Base-by-base conservation (phyloP, 2,797 vertebrate genomes). In the Sebastes paucispinis region DNA sequence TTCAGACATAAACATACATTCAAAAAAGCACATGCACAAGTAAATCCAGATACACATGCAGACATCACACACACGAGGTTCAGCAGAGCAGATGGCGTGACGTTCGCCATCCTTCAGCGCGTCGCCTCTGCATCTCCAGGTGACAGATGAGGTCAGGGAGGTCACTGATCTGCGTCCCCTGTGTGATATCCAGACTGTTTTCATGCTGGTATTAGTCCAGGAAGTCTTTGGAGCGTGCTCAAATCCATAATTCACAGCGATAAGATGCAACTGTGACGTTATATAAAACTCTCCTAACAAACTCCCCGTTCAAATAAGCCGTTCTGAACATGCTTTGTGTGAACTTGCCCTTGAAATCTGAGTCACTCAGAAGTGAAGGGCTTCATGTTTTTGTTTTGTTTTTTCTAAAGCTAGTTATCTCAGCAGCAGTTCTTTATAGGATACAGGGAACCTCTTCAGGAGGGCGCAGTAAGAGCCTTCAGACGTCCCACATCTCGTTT, bases 41-140 rank as follows among this genome's bases (percentile, higher is more conserved):
- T 43, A 16, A 34, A 70, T 67, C 50, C 34, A 57, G 31, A 34
- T 32, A 20, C 47, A 70, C 64, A 69, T 34, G 24, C 65, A 69
- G 34, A 62, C 20, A 5, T 58, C 47, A 20, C 1, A 36, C 3
- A 16, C 39, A 31, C 55, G 29, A 43, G 43, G 67, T 83, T 76
- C 31, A 69, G 22, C 57, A 25, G 79, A 88, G 80, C 84, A 89
- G 86, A 84, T 89, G 85, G 79, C 12, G 8, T 54, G 34, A 88
- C 4, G 36, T 73, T 79, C 57, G 25, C 32, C 59, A 50, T 65
- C 82, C 67, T 80, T 87, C 63, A 59, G 52, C 5, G 5, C 43
- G 73, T 80, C 10, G 22, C 65, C 24, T 31, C 65, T 73, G 68
- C 43, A 25, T 73, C 83, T 73, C 63, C 54, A 79, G 81, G 73